Percentiles rank a stretch among this genome's conserved stretches.
Conservation (phyloP, 1,140 invertebrate genomes). For the Scaptomyza pallida region DNA sequence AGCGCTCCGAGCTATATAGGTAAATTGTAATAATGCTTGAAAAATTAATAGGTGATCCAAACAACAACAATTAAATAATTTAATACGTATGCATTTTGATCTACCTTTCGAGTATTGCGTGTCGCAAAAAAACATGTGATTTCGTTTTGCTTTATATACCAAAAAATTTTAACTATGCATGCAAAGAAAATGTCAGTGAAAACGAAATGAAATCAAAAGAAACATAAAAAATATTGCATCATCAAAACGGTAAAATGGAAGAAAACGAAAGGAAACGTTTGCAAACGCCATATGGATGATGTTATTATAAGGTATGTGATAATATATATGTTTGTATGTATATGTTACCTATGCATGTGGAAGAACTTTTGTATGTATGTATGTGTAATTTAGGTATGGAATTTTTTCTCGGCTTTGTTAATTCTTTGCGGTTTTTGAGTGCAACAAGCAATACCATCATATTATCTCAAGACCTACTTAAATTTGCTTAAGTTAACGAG, state of each 20-base stretch:
- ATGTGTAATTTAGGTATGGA: background rate
- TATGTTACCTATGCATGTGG: background rate
- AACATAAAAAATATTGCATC: constrained; percentile 34
- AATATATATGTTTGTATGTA: too few relatives aligned
- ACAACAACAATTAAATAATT: constrained; percentile 8
- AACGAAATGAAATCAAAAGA: constrained; percentile 21
- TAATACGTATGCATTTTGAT: background rate
- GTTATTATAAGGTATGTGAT: constrained; percentile 17
- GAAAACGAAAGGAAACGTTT: background rate
- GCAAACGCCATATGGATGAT: background rate
- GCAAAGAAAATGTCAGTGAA: constrained; percentile 33
- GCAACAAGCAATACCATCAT: constrained; percentile 2
- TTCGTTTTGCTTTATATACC: constrained; percentile 35
- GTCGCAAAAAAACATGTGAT: constrained; percentile 65
- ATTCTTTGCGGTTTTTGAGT: constrained; percentile 5
- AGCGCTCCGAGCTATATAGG: background rate
- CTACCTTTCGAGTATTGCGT: constrained; percentile 36
- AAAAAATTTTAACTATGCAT: constrained; percentile 34
- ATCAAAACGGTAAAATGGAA: constrained; percentile 1
- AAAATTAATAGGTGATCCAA: constrained; percentile 15
- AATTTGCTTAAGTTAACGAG: background rate
- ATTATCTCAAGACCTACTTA: background rate
- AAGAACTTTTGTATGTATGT: too few relatives aligned
- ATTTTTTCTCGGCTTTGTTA: background rate
- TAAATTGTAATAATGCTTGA: constrained; percentile 2